Conservation (phyloP, 2,113 vertebrate species). For the Origma solitaria region DNA sequence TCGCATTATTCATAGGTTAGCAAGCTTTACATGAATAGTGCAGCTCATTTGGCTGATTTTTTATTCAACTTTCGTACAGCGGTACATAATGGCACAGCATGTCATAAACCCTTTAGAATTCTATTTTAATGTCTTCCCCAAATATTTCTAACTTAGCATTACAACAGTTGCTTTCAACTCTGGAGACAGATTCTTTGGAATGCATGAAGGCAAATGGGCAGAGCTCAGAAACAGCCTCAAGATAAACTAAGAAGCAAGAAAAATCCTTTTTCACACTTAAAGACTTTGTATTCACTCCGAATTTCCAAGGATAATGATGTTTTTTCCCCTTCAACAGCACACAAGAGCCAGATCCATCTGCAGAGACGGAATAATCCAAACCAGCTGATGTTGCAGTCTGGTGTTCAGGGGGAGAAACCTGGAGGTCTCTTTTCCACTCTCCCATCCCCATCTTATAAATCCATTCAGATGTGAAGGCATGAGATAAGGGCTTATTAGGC, state of each 20-base stretch:
- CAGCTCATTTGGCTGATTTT: constrained; percentile 38
- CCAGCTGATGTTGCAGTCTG: not conserved
- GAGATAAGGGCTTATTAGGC: not conserved
- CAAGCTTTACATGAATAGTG: not conserved
- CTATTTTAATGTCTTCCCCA: constrained; percentile 8
- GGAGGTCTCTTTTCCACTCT: not conserved
- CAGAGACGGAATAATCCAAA: not conserved
- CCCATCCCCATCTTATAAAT: not conserved
- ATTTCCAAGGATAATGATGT: not conserved
- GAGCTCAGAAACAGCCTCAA: not conserved
- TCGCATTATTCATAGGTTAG: constrained; percentile 20
- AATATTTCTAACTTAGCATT: constrained; percentile 38
- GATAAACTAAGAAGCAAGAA: not conserved
- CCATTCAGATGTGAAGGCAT: not conserved
- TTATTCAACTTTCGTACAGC: constrained; percentile 7
- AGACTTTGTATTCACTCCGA: not conserved
- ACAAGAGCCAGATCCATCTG: not conserved
- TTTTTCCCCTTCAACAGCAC: not conserved
- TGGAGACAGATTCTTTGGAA: not conserved
- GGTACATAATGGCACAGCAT: not conserved
- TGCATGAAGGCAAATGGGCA: not conserved
- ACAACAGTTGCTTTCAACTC: not conserved
- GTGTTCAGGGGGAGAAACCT: not conserved
- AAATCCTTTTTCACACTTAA: not conserved
- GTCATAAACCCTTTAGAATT: not conserved